phyloP scores from a whole-genome alignment of 2,888 invertebrate species.

The Auanema freiburgensis region DNA sequence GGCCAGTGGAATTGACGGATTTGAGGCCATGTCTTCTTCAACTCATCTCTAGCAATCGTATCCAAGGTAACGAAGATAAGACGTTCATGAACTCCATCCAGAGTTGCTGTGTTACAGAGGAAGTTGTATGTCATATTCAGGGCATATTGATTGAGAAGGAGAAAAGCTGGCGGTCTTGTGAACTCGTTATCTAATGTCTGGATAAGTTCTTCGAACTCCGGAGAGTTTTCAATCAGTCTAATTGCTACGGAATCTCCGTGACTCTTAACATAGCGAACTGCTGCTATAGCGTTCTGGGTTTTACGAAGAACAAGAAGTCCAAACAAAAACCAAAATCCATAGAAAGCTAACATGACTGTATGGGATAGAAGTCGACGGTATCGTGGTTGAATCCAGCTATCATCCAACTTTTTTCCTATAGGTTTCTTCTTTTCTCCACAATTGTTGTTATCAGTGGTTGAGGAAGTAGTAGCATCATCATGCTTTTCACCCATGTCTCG shows the following conservation, averaged over 20 bases:
- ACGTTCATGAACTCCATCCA: constrained; percentile 42
- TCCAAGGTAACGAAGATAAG: constrained; percentile 63
- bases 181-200: constrained; percentile 38
- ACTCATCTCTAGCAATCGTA: constrained; percentile 50
- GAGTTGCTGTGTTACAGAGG: constrained; percentile 57
- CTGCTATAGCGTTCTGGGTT: constrained; percentile 59
- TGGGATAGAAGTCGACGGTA: neutral
- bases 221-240: constrained; percentile 52
- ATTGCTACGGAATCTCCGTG: constrained; percentile 53
- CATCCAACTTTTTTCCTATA: too few relatives aligned
- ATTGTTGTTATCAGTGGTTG: too few relatives aligned
- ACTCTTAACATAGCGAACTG: constrained; percentile 59
- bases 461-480: too few relatives aligned
- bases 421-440: too few relatives aligned
- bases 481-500: too few relatives aligned
- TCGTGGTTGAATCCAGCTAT: too few relatives aligned
- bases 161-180: constrained; percentile 56
- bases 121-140: constrained; percentile 64
- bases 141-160: constrained; percentile 62
- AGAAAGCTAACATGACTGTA: constrained; percentile 26
- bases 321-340: constrained; percentile 49
- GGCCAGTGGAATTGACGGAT: constrained; percentile 63
- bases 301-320: constrained; percentile 58
- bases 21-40: constrained; percentile 55
- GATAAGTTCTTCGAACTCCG: constrained; percentile 50